phyloP scores from a whole-genome alignment of 2,113 vertebrate genomes.

The Scomber japonicus region DNA sequence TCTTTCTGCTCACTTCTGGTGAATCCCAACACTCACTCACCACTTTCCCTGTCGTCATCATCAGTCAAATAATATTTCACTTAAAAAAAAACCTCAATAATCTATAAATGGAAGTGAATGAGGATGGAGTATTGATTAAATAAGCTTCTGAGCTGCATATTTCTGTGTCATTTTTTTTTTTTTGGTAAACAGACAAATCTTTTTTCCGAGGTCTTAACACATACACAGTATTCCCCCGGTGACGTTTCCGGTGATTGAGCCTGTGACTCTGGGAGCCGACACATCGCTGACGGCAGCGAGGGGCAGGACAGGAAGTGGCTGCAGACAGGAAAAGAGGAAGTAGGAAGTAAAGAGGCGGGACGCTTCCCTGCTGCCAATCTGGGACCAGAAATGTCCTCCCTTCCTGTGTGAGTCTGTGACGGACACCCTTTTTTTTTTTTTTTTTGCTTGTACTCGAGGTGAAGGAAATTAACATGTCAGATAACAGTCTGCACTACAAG shows the following conservation, averaged over 20 bases:
- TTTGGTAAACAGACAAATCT: conserved; percentile 10
- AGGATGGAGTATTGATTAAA: background rate
- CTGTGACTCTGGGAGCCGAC: conserved; percentile 56
- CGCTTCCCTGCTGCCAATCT: conserved; percentile 76
- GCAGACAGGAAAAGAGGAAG: conserved; percentile 81
- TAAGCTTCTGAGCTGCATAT: background rate
- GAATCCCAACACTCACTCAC: background rate
- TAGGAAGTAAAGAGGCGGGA: conserved; percentile 76
- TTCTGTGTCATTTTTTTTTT: background rate
- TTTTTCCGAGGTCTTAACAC: background rate
- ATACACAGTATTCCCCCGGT: background rate
- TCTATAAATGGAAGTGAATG: too few relatives aligned
- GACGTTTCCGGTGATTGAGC: conserved; percentile 72
- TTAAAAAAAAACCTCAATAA: background rate
- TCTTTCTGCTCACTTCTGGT: conserved; percentile 19
- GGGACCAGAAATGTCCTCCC: conserved; percentile 71
- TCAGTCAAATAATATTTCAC: background rate
- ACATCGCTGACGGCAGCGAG: conserved; percentile 61
- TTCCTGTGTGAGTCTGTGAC: conserved; percentile 65
- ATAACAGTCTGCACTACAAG: too few relatives aligned
- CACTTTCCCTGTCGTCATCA: background rate
- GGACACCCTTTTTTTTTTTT: conserved; percentile 45
- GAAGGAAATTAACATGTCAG: background rate
- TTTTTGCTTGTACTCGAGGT: conserved; percentile 39
- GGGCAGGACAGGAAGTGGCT: conserved; percentile 72